Conservation (phyloP, 30 jellyfish, hydroid and myxozoan genomes). For the Nemopilema nomurai region DNA sequence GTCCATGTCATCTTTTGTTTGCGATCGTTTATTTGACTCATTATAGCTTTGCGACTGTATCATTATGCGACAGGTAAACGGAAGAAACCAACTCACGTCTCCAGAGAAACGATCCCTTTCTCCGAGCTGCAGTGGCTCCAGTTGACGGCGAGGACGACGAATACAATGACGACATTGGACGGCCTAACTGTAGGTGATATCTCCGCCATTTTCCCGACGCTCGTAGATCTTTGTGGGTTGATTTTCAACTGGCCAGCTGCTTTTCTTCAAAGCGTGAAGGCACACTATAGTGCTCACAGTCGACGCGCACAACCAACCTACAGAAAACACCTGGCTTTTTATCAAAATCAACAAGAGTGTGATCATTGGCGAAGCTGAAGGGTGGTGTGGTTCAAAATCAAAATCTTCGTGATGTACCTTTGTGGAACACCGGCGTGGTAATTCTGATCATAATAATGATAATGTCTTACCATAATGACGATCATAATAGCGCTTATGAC, state of each 20-base stretch:
- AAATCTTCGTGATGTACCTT: too few relatives aligned
- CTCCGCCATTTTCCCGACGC: slow-evolving; percentile 59
- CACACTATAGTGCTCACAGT: slow-evolving; percentile 34
- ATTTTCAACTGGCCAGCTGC: slow-evolving; percentile 59
- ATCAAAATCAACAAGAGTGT: slow-evolving; percentile 20
- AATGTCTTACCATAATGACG: too few relatives aligned
- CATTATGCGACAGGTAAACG: neutral
- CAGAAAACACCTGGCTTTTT: slow-evolving; percentile 63
- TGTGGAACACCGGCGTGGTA: too few relatives aligned
- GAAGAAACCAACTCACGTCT: slow-evolving; percentile 31
- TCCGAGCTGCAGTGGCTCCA: slow-evolving; percentile 23
- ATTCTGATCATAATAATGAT: too few relatives aligned
- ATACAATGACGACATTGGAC: neutral
- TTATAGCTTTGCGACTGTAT: neutral
- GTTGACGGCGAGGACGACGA: neutral
- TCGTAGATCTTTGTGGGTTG: slow-evolving; percentile 14
- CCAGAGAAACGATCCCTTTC: slow-evolving; percentile 46
- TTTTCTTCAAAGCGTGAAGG: slow-evolving; percentile 11
- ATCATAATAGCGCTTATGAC: too few relatives aligned
- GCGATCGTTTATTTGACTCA: neutral
- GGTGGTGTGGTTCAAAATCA: too few relatives aligned
- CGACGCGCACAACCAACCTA: slow-evolving; percentile 4
- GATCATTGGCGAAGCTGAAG: too few relatives aligned
- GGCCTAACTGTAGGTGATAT: slow-evolving; percentile 13
- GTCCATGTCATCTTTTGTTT: neutral